Percentiles rank a stretch among this genome's conserved stretches.
These are phyloP conservation scores for Drosophila prosaltans DNA, from an alignment of 1,140 invertebrate species.

Conservation along the genomic window DNA sequence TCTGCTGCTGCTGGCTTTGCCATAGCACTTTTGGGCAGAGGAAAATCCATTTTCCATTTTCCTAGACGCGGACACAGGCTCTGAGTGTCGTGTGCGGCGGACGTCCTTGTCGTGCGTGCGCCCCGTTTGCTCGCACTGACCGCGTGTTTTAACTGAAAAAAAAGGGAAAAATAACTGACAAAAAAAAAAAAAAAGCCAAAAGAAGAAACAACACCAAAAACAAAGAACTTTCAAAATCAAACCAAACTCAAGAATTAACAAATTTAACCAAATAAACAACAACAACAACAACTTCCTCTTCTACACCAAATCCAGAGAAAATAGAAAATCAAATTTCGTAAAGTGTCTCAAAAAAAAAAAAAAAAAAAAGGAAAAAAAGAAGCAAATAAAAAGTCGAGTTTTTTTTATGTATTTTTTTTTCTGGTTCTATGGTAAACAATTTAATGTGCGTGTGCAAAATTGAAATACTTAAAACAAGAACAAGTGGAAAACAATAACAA, in stretches of 20 bases:
- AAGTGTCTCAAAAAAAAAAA: constrained; percentile 26
- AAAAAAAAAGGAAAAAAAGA: constrained; percentile 12
- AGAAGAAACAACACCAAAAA: constrained; percentile 19
- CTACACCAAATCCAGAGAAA: not conserved
- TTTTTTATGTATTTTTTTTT: constrained; percentile 24
- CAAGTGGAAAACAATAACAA: constrained; percentile 37
- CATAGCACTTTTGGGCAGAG: constrained; percentile 23
- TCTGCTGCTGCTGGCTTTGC: constrained; percentile 25
- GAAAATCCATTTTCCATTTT: constrained; percentile 72
- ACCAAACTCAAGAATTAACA: constrained; percentile 10
- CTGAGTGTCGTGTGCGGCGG: constrained; percentile 65
- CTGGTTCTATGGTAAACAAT: not conserved
- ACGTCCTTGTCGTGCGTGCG: constrained; percentile 73
- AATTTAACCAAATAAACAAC: not conserved
- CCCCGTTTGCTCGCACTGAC: constrained; percentile 57
- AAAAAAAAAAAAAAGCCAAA: constrained; percentile 36
- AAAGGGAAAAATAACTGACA: constrained; percentile 30
- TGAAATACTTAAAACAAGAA: constrained; percentile 32
- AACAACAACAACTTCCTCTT: not conserved
- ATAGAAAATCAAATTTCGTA: constrained; percentile 7
- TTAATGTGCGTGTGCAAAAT: constrained; percentile 32
- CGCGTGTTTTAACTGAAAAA: constrained; percentile 44
- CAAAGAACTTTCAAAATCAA: constrained; percentile 5
- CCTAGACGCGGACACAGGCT: constrained; percentile 62
- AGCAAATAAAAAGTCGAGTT: constrained; percentile 2